phyloP scores from a whole-genome alignment of 1,140 invertebrate genomes.

The Papilio aristodemus region DNA sequence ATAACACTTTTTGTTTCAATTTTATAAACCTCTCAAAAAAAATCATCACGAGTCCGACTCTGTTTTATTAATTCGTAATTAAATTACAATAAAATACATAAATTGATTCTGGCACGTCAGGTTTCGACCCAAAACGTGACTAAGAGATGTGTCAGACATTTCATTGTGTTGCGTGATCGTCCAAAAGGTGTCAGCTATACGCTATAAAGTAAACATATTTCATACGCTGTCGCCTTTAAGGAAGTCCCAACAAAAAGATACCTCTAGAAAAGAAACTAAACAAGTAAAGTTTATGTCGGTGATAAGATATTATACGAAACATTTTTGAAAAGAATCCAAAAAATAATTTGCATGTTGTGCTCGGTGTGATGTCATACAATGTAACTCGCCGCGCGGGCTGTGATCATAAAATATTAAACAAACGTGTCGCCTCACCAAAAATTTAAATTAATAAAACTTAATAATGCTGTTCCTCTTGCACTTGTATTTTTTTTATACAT shows the following conservation, averaged over 20 bases:
- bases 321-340: not conserved
- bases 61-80: not conserved
- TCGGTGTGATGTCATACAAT: constrained; percentile 29
- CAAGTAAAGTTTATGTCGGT: constrained; percentile 7
- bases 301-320: constrained; percentile 28
- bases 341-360: constrained; percentile 17
- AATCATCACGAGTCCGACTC: not conserved
- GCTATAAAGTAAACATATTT: constrained; percentile 10
- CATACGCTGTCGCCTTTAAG: not conserved
- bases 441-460: constrained; percentile 26
- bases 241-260: constrained; percentile 16
- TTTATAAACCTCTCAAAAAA: not conserved
- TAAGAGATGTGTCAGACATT: constrained; percentile 5
- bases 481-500: too few relatives aligned
- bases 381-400: not conserved
- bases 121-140: constrained; percentile 12
- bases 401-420: constrained; percentile 23
- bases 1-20: constrained; percentile 21
- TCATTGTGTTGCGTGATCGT: not conserved
- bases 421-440: constrained; percentile 8
- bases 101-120: not conserved
- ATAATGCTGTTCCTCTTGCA: not conserved
- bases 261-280: constrained; percentile 20
- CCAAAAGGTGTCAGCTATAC: not conserved
- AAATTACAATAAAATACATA: not conserved